Evolutionary conservation across 2,888 invertebrate species (phyloP), one percentile per base, ranked within the genome.

Genomic region (Trissolcus japonicus): DNA sequence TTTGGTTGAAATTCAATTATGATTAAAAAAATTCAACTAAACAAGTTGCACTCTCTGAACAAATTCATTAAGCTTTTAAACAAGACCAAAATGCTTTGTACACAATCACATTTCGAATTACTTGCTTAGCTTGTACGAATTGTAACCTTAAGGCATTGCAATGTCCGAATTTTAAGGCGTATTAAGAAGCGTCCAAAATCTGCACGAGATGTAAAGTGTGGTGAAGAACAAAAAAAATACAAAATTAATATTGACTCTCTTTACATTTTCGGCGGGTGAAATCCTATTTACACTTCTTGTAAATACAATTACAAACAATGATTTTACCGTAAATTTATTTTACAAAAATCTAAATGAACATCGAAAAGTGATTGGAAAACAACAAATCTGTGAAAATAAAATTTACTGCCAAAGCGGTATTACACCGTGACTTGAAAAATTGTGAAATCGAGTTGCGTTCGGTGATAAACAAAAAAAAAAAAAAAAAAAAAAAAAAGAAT

Each of bases 341-440:
- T 6, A 7, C 4, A 35, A 48, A 46, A 61, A 41, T 51, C 56
- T 56, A 19, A 35, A 29, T 21, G 14, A 48, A 43, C 35, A 35
- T 74, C 67, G 66, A 73, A 73, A 67, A 48, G 62, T 65, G 59
- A 62, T 76, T 73, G 53, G 50, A 21, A 51, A 61, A 73, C 25
- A 51, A 57, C 51, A 56, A 62, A 46, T 14, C 35, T 46, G 46
- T 46, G 17, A 17, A 51, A 51, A 51, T 17, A 51, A 17, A 19
- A 51, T 51, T 83, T 85, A 88, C 88, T 88, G 88, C 88, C 88
- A 88, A 86, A 85, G 82, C 80, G 79, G 81, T 84, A 85, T 84
- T 83, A 16, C 85, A 82, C 84, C 86, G 86, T 84, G 46, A 57
- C 85, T 86, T 86, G 80, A 83, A 63, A 80, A 9, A 50, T 57